These are phyloP conservation scores for Adelognathus sp. DNA, from an alignment of 2,888 invertebrate species.

Conservation along the genomic window DNA sequence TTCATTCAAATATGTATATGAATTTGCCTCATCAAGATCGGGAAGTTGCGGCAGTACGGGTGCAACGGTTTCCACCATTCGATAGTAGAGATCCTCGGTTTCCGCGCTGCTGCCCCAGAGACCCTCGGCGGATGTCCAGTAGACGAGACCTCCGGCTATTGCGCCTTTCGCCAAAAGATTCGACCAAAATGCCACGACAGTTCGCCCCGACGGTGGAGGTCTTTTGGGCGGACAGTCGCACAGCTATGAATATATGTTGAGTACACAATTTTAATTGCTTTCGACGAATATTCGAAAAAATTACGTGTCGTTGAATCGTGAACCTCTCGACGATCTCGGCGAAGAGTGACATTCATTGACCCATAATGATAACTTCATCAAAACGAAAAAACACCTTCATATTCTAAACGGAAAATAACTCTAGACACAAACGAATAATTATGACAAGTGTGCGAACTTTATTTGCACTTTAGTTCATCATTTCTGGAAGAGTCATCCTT, in stretches of 20 bases:
- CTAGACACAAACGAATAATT: too few relatives aligned
- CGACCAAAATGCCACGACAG: constrained; percentile 45
- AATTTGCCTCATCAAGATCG: constrained; percentile 57
- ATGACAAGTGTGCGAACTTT: too few relatives aligned
- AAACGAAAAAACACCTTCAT: too few relatives aligned
- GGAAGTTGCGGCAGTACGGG: constrained; percentile 44
- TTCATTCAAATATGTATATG: too few relatives aligned
- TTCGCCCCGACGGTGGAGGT: constrained; percentile 15
- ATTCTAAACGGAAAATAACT: too few relatives aligned
- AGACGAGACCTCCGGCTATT: constrained; percentile 78
- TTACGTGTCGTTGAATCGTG: not conserved
- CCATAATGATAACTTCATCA: too few relatives aligned
- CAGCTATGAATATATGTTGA: constrained; percentile 61
- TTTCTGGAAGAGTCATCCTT: too few relatives aligned
- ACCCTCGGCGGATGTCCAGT: constrained; percentile 80
- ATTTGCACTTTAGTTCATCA: too few relatives aligned
- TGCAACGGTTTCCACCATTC: constrained; percentile 64
- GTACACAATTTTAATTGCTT: not conserved
- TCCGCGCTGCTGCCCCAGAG: constrained; percentile 80
- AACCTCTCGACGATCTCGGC: not conserved
- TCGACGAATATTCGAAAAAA: not conserved
- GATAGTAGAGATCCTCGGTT: constrained; percentile 78
- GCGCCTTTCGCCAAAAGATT: constrained; percentile 77
- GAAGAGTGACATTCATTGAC: not conserved
- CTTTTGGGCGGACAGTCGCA: constrained; percentile 74